phyloP scores from a whole-genome alignment of 2,888 invertebrate genomes.

The Muschampia plurimacula region DNA sequence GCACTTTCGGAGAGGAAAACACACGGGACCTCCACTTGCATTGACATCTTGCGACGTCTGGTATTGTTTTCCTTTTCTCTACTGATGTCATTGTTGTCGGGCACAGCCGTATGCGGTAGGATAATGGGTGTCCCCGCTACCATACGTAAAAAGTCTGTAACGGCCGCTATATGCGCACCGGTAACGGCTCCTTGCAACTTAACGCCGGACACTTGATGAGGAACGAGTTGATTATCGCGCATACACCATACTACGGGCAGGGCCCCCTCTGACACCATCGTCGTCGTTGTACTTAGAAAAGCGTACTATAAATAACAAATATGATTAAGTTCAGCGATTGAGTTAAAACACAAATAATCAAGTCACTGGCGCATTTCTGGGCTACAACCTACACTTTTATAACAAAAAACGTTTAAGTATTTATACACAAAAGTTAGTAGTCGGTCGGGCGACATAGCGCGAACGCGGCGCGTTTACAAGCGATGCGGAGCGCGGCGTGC shows the following conservation, averaged over 20 bases:
- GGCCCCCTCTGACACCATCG: constrained; percentile 87
- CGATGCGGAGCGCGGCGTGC: constrained; percentile 70
- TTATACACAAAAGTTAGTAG: constrained; percentile 68
- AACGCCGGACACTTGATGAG: constrained; percentile 88
- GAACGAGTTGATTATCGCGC: constrained; percentile 89
- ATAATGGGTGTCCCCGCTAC: constrained; percentile 88
- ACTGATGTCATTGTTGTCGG: constrained; percentile 74
- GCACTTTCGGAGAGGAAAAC: constrained; percentile 82
- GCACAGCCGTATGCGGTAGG: constrained; percentile 77
- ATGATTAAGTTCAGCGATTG: constrained; percentile 25
- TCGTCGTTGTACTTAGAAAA: constrained; percentile 56
- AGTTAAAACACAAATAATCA: constrained; percentile 20
- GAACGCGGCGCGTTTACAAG: constrained; percentile 64
- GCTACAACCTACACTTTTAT: constrained; percentile 67
- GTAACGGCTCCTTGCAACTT: constrained; percentile 88
- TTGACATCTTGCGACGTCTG: constrained; percentile 79
- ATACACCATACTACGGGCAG: constrained; percentile 89
- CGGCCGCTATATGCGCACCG: constrained; percentile 88
- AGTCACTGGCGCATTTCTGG: constrained; percentile 72
- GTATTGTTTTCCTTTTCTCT: constrained; percentile 75
- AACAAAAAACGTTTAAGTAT: constrained; percentile 66
- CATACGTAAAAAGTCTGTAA: constrained; percentile 87
- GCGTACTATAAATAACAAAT: constrained; percentile 24
- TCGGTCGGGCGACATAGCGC: constrained; percentile 75
- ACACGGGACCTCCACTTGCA: constrained; percentile 84